phyloP scores from a whole-genome alignment of 2,888 invertebrate genomes.

The Ophioninae sp. region DNA sequence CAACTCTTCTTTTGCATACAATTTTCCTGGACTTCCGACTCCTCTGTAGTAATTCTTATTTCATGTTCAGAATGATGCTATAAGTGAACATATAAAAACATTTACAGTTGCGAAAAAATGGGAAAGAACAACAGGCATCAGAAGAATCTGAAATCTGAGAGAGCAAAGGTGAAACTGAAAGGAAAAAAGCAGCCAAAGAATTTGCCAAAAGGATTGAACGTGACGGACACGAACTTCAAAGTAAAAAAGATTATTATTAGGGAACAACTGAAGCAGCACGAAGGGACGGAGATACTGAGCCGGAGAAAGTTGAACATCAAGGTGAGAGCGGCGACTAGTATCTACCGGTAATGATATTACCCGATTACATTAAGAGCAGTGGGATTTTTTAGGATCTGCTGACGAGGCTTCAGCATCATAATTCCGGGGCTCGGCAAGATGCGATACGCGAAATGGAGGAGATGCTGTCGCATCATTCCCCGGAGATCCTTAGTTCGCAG shows the following conservation, averaged over 20 bases:
- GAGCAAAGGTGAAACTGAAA: conserved; percentile 94
- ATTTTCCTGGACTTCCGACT: neutral
- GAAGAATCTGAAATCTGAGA: conserved; percentile 91
- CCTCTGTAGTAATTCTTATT: neutral
- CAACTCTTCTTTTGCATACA: no score
- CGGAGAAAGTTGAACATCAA: conserved; percentile 87
- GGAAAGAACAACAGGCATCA: conserved; percentile 85
- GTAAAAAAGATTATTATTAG: conserved; percentile 92
- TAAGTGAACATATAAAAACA: neutral
- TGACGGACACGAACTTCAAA: conserved; percentile 94
- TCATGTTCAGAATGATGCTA: neutral
- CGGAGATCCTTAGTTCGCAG: conserved; percentile 83
- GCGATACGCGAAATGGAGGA: conserved; percentile 85
- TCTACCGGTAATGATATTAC: no score
- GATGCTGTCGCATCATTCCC: conserved; percentile 81
- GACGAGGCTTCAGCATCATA: conserved; percentile 88
- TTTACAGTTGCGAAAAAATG: conserved; percentile 77
- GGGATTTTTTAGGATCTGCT: conserved; percentile 84
- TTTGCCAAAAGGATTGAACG: conserved; percentile 93
- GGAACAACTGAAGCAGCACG: conserved; percentile 86
- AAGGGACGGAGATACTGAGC: conserved; percentile 84
- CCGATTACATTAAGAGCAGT: conserved; percentile 11
- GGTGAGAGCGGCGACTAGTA: conserved; percentile 76
- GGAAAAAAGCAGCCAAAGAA: conserved; percentile 83
- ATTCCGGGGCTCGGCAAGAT: conserved; percentile 85